Conservation (phyloP, 1,140 invertebrate species). For the Thaumetopoea pityocampa region DNA sequence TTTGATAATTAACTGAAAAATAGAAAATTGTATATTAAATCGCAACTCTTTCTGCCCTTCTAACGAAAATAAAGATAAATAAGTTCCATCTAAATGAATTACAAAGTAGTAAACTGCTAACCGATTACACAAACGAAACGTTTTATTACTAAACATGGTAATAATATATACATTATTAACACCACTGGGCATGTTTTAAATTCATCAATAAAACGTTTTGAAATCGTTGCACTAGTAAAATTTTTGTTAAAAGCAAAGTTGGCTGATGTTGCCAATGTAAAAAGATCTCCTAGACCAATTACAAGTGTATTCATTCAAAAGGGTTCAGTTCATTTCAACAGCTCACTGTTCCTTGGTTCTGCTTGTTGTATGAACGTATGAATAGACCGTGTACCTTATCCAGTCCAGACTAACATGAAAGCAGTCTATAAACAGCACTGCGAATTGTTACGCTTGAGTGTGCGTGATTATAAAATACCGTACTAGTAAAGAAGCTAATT, state of each 20-base stretch:
- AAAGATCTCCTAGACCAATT: conserved; percentile 7
- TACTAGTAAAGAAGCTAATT: not conserved
- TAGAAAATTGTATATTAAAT: too few species aligned
- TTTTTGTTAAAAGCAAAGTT: conserved; percentile 11
- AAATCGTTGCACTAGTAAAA: not conserved
- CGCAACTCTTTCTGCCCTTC: too few species aligned
- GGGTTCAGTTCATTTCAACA: conserved; percentile 2
- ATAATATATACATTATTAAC: too few species aligned
- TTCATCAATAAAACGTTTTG: not conserved
- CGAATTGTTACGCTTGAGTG: conserved; percentile 20
- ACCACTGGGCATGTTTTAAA: not conserved
- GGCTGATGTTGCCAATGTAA: conserved; percentile 1
- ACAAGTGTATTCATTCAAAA: not conserved
- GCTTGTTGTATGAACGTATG: conserved; percentile 18
- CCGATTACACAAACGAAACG: too few species aligned
- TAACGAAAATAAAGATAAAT: too few species aligned
- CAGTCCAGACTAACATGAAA: conserved; percentile 18
- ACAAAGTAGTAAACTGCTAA: too few species aligned
- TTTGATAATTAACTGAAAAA: too few species aligned
- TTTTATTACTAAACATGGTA: too few species aligned
- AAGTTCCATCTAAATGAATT: too few species aligned
- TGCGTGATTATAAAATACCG: conserved; percentile 9
- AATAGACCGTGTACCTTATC: conserved; percentile 21
- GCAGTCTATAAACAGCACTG: conserved; percentile 16
- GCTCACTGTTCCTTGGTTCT: conserved; percentile 20